Percentiles rank a stretch among this genome's conserved stretches.
Evolutionary conservation across 2,797 vertebrate genomes (phyloP).

Genomic region (Catharus ustulatus): DNA sequence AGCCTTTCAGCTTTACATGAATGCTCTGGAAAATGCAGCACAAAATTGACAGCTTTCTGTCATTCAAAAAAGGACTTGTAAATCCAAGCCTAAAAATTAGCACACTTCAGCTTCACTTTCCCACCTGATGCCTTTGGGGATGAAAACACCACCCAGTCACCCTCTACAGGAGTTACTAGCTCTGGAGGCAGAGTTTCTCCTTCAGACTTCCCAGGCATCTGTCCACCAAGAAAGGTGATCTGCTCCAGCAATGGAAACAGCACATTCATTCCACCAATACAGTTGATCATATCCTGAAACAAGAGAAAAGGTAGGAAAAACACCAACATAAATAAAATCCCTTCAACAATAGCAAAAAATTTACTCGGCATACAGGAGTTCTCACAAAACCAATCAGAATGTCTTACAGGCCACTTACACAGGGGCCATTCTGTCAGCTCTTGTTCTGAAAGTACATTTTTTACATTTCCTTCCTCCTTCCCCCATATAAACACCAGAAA

Average conservation of each 20-base stretch:
- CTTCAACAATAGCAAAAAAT: background rate
- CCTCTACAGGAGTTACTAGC: slow-evolving; percentile 84
- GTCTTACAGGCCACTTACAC: background rate
- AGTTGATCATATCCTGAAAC: slow-evolving; percentile 93
- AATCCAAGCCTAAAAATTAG: background rate
- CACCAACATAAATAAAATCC: background rate
- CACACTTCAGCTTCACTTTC: background rate
- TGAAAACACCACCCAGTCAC: slow-evolving; percentile 89
- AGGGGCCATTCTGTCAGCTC: background rate
- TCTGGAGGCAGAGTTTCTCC: slow-evolving; percentile 81
- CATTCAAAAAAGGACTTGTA: background rate
- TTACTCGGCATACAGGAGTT: background rate
- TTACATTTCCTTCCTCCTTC: background rate
- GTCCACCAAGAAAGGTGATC: slow-evolving; percentile 81
- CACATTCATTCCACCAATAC: slow-evolving; percentile 90
- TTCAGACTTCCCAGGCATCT: slow-evolving; percentile 62
- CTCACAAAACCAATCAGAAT: background rate
- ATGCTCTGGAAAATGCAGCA: background rate
- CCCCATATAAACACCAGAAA: background rate
- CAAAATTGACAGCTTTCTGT: background rate
- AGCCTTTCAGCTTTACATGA: background rate
- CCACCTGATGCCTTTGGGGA: slow-evolving; percentile 93
- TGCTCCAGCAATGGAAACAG: slow-evolving; percentile 93
- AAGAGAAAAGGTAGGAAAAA: background rate
- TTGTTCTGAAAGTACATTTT: background rate